A percentile compares a stretch with the other conserved stretches of the same genome.
phyloP scores from a whole-genome alignment of 1,140 invertebrate species.

The Ectropis grisescens region DNA sequence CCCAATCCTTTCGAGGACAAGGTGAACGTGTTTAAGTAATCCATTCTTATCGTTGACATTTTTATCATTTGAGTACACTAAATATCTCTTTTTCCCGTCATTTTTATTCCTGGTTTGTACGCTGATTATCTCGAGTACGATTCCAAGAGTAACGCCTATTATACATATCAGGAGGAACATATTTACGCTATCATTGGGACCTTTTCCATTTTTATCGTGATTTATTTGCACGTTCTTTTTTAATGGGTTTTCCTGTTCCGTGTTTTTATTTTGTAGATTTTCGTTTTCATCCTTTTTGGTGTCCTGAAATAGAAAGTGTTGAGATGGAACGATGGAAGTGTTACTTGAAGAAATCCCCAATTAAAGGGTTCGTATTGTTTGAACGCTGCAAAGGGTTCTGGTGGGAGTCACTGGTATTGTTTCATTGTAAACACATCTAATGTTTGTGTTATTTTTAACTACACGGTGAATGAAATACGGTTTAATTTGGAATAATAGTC shows the following conservation, averaged over 20 bases:
- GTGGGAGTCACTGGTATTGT: no score
- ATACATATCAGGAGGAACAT: slow-evolving; percentile 44
- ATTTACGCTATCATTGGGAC: slow-evolving; percentile 22
- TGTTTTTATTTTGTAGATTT: no score
- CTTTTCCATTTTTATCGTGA: slow-evolving; percentile 12
- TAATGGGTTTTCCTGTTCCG: background rate
- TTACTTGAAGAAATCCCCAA: no score
- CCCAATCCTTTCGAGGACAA: slow-evolving; percentile 80
- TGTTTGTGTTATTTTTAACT: no score
- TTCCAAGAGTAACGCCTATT: slow-evolving; percentile 35
- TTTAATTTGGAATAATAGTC: no score
- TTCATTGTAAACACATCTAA: no score
- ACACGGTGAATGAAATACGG: no score
- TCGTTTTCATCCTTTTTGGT: no score
- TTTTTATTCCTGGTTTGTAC: slow-evolving; percentile 24
- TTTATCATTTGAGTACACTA: slow-evolving; percentile 41
- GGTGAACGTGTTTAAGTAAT: slow-evolving; percentile 84
- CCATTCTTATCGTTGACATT: slow-evolving; percentile 51
- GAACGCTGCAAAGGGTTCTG: no score
- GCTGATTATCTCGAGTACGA: slow-evolving; percentile 42
- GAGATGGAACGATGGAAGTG: no score
- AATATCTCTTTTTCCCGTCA: slow-evolving; percentile 33
- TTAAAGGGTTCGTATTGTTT: no score
- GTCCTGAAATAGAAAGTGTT: no score
- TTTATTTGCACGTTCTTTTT: background rate